Evolutionary conservation across 2,888 invertebrate genomes (phyloP), one percentile per base, ranked within the genome.

Genomic region (Clostera curtula): DNA sequence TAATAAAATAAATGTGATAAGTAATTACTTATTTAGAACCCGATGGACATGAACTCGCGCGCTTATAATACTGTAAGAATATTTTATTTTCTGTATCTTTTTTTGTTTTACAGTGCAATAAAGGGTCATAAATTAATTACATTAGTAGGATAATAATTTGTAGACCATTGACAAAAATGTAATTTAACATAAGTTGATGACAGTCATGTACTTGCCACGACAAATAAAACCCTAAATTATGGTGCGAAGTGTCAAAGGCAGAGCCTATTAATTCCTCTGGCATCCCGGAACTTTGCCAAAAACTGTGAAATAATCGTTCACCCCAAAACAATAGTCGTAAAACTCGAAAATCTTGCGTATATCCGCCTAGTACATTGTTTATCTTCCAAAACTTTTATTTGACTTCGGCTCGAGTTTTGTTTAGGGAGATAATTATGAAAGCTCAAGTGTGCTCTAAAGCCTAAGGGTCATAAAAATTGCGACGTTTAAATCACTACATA

Each of bases 201-300:
- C 18, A 24, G 28, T 24, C 41, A 36, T 41, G 20, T 24, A 23
- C 22, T 15, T 29, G 29, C 31, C 26, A 41, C 37, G 34, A 35
- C 34, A 40, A 38, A 37, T 30, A 49, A 36, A 29, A 30, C 9
- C 21, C 10, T 17, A 22, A 54, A 39, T 54, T 50, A 62, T 57
- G 35, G 54, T 53, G 34, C 36, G 29, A 46, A 49, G 46, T 48
- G 68, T 66, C 68, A 66, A 51, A 59, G 34, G 40, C 68, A 67
- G 52, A 25, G 21, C 29, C 55, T 50, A 61, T 67, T 59, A 58
- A 65, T 65, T 54, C 42, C 27, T 12, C 32, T 25, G 33, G 34
- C 38, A 41, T 37, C 29, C 34, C 32, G 32, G 29, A 34, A 25
- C 31, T 28, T 44, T 51, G 55, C 61, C 63, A 63, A 62, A 65